Percentiles rank a stretch among this genome's conserved stretches.
Evolutionary conservation across 2,113 vertebrate genomes (phyloP).

Genomic region (Artemisiospiza belli): DNA sequence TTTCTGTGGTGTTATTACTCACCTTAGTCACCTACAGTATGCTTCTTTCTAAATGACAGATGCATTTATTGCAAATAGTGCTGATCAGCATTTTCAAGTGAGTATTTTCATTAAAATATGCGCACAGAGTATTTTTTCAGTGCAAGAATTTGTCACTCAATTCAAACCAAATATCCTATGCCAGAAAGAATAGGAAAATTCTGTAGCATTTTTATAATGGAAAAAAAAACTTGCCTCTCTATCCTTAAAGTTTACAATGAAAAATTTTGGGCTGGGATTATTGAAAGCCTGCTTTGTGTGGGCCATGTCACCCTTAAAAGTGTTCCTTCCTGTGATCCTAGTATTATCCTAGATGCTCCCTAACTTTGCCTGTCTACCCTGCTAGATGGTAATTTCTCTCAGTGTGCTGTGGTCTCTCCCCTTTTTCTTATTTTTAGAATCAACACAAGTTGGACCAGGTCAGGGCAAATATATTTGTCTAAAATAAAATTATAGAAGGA

Average conservation of each 20-base stretch:
- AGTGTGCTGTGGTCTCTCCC: background rate
- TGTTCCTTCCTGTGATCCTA: background rate
- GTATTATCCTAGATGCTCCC: background rate
- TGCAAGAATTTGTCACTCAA: background rate
- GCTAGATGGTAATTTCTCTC: background rate
- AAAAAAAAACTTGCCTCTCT: background rate
- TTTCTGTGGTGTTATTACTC: background rate
- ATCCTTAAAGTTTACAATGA: background rate
- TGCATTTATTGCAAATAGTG: background rate
- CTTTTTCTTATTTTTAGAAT: background rate
- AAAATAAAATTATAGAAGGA: background rate
- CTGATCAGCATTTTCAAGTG: background rate
- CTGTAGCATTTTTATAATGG: background rate
- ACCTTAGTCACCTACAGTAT: background rate
- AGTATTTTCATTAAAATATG: background rate
- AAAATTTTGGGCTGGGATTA: background rate
- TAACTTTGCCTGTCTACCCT: background rate
- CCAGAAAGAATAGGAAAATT: background rate
- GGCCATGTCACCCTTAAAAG: background rate
- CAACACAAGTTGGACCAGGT: background rate
- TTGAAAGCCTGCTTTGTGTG: background rate
- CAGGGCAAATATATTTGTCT: background rate
- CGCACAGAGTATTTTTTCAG: background rate
- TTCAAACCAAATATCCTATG: background rate
- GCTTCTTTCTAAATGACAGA: background rate